Conservation (phyloP, 2,888 invertebrate species). For the Clanis bilineata region DNA sequence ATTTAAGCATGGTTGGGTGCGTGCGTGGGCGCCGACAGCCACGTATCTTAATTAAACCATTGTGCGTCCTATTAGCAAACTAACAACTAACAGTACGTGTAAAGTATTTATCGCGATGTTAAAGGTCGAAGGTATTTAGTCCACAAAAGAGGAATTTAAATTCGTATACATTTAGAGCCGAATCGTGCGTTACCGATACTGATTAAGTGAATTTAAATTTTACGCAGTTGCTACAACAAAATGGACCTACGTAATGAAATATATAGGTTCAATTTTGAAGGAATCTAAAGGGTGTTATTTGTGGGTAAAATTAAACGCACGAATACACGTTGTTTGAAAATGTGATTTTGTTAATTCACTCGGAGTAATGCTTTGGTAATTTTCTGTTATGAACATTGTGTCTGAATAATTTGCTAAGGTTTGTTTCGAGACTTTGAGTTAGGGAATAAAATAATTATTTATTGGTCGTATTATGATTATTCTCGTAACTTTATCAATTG, state of each 20-base stretch:
- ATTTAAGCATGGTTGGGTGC: slow-evolving; percentile 29
- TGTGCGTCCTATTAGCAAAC: slow-evolving; percentile 51
- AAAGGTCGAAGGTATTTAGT: slow-evolving; percentile 67
- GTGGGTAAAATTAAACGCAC: background rate
- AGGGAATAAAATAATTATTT: background rate
- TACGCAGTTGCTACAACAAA: background rate
- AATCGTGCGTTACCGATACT: slow-evolving; percentile 46
- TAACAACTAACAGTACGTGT: slow-evolving; percentile 40
- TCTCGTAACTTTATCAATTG: too few species aligned
- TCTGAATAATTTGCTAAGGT: background rate
- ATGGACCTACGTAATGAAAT: background rate
- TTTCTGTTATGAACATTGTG: background rate
- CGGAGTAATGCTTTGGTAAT: background rate
- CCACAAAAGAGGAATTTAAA: slow-evolving; percentile 47
- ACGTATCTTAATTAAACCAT: slow-evolving; percentile 67
- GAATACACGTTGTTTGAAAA: background rate
- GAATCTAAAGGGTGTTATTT: background rate
- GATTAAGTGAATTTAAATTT: slow-evolving; percentile 25
- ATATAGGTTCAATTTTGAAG: background rate
- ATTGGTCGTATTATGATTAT: background rate
- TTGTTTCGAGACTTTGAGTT: background rate
- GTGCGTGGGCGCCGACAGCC: slow-evolving; percentile 48
- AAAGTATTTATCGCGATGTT: slow-evolving; percentile 26
- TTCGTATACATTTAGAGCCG: slow-evolving; percentile 48
- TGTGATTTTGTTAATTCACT: background rate